Evolutionary conservation across 2,113 vertebrate genomes (phyloP).

Genomic region (Sardina pilchardus): DNA sequence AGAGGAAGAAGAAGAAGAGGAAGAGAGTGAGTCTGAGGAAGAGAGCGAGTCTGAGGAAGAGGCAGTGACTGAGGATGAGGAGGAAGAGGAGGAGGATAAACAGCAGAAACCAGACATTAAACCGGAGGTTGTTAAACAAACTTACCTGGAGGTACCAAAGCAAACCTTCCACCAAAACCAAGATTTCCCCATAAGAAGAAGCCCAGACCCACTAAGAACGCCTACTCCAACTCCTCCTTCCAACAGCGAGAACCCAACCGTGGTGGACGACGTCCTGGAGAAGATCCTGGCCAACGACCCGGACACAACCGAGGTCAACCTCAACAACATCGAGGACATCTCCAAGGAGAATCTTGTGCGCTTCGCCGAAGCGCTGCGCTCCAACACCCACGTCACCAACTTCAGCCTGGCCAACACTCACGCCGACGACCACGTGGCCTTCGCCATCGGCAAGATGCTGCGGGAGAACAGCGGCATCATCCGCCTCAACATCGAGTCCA

Average conservation of each 20-base stretch:
- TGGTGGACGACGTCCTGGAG: conserved; percentile 89
- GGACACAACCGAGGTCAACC: conserved; percentile 85
- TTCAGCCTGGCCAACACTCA: conserved; percentile 91
- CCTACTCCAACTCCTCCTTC: conserved; percentile 68
- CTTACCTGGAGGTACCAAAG: conserved; percentile 28
- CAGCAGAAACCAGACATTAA: conserved; percentile 38
- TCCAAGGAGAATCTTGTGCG: conserved; percentile 81
- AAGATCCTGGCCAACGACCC: conserved; percentile 79
- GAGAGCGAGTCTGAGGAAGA: conserved; percentile 52
- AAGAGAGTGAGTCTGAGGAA: conserved; percentile 48
- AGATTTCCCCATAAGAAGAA: conserved; percentile 64
- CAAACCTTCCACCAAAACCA: conserved; percentile 40
- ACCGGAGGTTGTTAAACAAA: conserved; percentile 36
- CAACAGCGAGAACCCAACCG: conserved; percentile 80
- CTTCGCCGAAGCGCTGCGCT: conserved; percentile 85
- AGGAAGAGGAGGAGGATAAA: conserved; percentile 50
- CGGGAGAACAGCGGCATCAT: conserved; percentile 82
- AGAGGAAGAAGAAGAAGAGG: conserved; percentile 66
- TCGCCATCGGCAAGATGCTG: conserved; percentile 86
- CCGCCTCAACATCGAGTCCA: conserved; percentile 92
- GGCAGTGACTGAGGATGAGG: conserved; percentile 65
- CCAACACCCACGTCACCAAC: conserved; percentile 82
- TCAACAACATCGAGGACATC: conserved; percentile 97
- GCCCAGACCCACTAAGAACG: conserved; percentile 55
- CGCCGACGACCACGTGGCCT: conserved; percentile 85